A percentile compares a stretch with the other conserved stretches of the same genome.
These are phyloP conservation scores for Pyrgilauda ruficollis DNA, from an alignment of 2,113 vertebrate genomes.

Conservation along the genomic window DNA sequence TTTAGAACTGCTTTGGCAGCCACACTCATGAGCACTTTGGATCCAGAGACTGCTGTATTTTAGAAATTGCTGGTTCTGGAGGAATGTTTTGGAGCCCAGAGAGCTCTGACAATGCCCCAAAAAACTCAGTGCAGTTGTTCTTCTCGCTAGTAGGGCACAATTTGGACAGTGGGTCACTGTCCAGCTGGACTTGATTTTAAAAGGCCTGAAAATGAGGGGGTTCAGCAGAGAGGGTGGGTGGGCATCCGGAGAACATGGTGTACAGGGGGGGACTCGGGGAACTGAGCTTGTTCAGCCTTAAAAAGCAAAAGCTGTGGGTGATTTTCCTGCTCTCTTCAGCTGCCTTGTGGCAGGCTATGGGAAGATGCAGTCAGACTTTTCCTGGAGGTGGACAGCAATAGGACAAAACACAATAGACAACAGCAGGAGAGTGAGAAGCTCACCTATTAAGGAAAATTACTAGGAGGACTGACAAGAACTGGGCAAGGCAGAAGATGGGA, in stretches of 20 bases:
- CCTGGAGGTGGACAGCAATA: not conserved
- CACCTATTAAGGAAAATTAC: not conserved
- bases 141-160: not conserved
- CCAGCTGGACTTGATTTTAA: not conserved
- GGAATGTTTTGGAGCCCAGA: not conserved
- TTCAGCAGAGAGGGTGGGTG: not conserved
- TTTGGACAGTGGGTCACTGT: not conserved
- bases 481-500: not conserved
- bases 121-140: not conserved
- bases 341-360: not conserved
- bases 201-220: not conserved
- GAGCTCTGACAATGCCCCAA: not conserved
- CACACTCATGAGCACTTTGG: not conserved
- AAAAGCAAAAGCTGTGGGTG: not conserved
- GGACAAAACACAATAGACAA: not conserved
- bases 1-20: constrained; percentile 27
- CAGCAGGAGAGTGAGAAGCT: not conserved
- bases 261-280: not conserved
- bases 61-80: not conserved
- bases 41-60: not conserved
- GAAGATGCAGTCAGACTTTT: not conserved
- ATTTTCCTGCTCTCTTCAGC: not conserved
- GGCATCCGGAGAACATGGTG: not conserved
- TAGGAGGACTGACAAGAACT: not conserved
- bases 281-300: not conserved